Evolutionary conservation across 2,113 vertebrate species (phyloP), one percentile per base, ranked within the genome.

Genomic region (Microcebus murinus): DNA sequence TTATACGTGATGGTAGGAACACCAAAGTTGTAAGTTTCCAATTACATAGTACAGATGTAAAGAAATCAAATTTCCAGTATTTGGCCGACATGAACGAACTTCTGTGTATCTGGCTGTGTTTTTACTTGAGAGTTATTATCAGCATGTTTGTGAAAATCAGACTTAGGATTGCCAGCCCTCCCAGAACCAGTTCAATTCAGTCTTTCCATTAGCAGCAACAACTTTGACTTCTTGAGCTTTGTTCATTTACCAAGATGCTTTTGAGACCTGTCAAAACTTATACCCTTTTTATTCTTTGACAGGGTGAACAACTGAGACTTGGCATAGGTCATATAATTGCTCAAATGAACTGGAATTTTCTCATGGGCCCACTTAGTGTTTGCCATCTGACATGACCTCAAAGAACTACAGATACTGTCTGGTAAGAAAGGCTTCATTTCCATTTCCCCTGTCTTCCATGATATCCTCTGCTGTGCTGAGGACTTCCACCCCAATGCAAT

Each of bases 231-330:
- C 42, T 14, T 76, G 52, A 39, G 2, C 18, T 92, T 85, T 65
- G 10, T 89, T 96, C 93, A 95, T 90, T 96, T 94, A 80, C 36
- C 48, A 15, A 87, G 42, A 70, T 73, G 68, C 57, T 94, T 96
- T 68, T 55, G 84, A 89, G 42, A 50, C 10, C 9, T 87, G 36
- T 86, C 73, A 94, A 39, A 85, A 93, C 25, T 70, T 45, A 52
- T 0, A 39, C 15, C 4, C 31, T 25, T 67, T 57, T 92, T 63
- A 55, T 48, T 93, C 34, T 81, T 71, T 90, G 61, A 96, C 50
- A 86, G 20, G 17, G 31, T 94, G 23, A 97, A 93, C 77, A 52
- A 12, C 39, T 36, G 73, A 87, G 17, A 86, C 55, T 79, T 93
- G 79, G 39, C 63, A 83, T 39, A 77, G 45, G 34, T 96, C 70